These are phyloP conservation scores for Erynnis tages DNA, from an alignment of 2,888 invertebrate genomes.

Conservation along the genomic window DNA sequence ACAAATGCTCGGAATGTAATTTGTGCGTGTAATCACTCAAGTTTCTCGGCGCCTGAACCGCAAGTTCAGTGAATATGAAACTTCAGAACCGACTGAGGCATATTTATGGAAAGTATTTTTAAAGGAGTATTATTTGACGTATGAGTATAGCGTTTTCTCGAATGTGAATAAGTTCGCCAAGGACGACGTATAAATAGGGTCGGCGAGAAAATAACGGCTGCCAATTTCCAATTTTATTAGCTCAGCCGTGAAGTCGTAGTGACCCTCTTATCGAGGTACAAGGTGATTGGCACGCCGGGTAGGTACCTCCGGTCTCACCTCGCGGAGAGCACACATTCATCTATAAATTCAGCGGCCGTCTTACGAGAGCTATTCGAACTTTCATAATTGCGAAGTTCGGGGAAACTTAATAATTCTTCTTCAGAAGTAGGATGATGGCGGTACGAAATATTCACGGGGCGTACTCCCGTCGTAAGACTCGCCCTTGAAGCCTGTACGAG, in stretches of 20 bases:
- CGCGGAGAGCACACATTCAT: constrained; percentile 70
- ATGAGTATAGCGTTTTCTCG: neutral
- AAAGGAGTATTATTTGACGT: constrained; percentile 1
- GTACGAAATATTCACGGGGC: constrained; percentile 77
- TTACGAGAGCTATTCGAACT: constrained; percentile 80
- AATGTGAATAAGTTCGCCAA: constrained; percentile 8
- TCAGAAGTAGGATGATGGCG: constrained; percentile 78
- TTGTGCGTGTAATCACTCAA: constrained; percentile 60
- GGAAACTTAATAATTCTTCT: constrained; percentile 81
- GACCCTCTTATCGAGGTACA: constrained; percentile 39
- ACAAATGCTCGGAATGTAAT: constrained; percentile 55
- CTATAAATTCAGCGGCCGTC: constrained; percentile 80
- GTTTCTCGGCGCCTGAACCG: constrained; percentile 30
- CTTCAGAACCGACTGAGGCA: constrained; percentile 4
- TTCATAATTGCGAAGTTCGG: constrained; percentile 81
- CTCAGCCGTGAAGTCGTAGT: constrained; percentile 39
- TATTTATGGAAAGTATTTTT: constrained; percentile 3
- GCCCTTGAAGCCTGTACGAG: constrained; percentile 55
- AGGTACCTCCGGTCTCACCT: constrained; percentile 51
- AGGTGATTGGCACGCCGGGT: constrained; percentile 47
- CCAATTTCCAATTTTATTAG: constrained; percentile 43
- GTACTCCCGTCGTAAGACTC: constrained; percentile 62
- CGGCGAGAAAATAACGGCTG: constrained; percentile 25
- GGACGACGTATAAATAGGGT: constrained; percentile 19
- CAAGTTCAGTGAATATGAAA: constrained; percentile 24